Conservation (phyloP, 2,888 invertebrate genomes). For the Caenorhabditis sp. region DNA sequence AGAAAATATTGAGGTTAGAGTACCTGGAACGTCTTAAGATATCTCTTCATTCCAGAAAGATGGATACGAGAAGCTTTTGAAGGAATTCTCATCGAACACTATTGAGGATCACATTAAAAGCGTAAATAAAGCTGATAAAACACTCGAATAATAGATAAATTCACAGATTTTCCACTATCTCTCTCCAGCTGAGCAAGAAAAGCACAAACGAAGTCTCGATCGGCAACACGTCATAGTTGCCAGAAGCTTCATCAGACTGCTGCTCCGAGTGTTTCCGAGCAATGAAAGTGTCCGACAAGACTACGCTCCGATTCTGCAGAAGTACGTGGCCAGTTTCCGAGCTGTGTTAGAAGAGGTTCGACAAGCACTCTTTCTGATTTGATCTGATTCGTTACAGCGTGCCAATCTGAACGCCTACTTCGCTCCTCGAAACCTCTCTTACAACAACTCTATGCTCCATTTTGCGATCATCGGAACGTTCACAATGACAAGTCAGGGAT, state of each 20-base stretch:
- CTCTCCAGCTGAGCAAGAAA: constrained; percentile 23
- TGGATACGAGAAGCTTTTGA: constrained; percentile 38
- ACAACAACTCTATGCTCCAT: constrained; percentile 66
- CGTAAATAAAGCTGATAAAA: constrained; percentile 11
- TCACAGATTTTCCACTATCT: constrained; percentile 37
- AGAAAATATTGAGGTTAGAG: constrained; percentile 49
- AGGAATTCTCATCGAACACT: constrained; percentile 41
- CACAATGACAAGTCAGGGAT: constrained; percentile 52
- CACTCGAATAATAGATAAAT: not conserved
- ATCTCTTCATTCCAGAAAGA: too few relatives aligned
- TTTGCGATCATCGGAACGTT: constrained; percentile 71
- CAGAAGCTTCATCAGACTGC: constrained; percentile 32
- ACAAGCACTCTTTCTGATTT: not conserved
- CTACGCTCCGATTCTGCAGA: constrained; percentile 31
- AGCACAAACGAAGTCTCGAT: constrained; percentile 20
- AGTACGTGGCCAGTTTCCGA: constrained; percentile 32
- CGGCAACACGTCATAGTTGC: constrained; percentile 43
- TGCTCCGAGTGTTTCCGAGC: constrained; percentile 37
- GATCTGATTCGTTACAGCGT: constrained; percentile 15
- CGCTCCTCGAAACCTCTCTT: constrained; percentile 59
- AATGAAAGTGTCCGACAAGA: constrained; percentile 23
- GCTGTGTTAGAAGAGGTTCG: constrained; percentile 15
- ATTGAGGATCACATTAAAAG: constrained; percentile 40
- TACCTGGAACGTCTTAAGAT: too few relatives aligned
- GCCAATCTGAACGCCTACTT: constrained; percentile 19